A percentile compares a stretch with the other conserved stretches of the same genome.
phyloP scores from a whole-genome alignment of 2,888 invertebrate genomes.

The Ophion ellenae region DNA sequence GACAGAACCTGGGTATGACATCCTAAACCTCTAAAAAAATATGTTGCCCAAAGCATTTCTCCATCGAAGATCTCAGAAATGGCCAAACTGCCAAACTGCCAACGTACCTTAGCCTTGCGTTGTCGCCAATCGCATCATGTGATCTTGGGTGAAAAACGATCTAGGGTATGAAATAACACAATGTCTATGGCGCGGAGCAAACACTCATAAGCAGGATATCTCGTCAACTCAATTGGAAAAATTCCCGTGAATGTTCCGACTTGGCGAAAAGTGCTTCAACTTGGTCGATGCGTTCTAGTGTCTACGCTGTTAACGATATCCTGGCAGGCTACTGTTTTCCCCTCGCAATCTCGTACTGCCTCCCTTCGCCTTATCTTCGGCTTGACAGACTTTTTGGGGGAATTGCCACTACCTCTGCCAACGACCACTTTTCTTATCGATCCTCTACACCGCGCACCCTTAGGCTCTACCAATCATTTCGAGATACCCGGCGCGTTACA shows the following conservation, averaged over 20 bases:
- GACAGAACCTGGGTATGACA: too few relatives aligned
- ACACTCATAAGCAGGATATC: neutral
- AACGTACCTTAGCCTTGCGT: too few relatives aligned
- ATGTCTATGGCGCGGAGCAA: neutral
- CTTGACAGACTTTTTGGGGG: constrained; percentile 41
- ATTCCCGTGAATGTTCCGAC: neutral
- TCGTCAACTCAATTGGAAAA: neutral
- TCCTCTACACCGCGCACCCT: constrained; percentile 5
- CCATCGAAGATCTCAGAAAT: too few relatives aligned
- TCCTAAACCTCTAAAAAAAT: too few relatives aligned
- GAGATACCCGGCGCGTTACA: neutral
- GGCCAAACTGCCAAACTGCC: too few relatives aligned
- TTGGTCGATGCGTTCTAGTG: neutral
- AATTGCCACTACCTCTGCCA: constrained; percentile 63
- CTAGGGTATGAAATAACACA: neutral
- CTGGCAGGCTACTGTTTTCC: constrained; percentile 1
- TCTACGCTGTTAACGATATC: neutral
- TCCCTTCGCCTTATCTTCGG: constrained; percentile 21
- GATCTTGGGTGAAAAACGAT: too few relatives aligned
- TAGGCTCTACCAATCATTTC: constrained; percentile 29
- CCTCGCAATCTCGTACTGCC: neutral
- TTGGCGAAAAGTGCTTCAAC: constrained; percentile 6
- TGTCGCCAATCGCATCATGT: too few relatives aligned
- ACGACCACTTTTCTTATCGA: constrained; percentile 53
- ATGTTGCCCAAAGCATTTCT: too few relatives aligned